These are phyloP conservation scores for Zaprionus nigranus DNA, from an alignment of 1,140 invertebrate species.

Conservation along the genomic window DNA sequence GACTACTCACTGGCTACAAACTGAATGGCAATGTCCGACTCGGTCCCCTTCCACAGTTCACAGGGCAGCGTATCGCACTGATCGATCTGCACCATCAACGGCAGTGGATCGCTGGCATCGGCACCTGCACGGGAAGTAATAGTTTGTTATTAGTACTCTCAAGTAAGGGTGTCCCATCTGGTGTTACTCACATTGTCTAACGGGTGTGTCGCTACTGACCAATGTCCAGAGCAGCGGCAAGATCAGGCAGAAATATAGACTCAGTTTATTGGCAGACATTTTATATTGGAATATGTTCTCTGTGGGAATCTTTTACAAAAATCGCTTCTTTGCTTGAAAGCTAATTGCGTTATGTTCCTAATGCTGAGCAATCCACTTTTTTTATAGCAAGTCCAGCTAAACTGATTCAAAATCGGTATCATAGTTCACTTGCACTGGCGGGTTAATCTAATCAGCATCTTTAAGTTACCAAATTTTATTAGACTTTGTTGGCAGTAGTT, in stretches of 20 bases:
- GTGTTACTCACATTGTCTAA: slow-evolving; percentile 60
- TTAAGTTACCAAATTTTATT: slow-evolving; percentile 11
- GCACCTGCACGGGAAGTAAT: slow-evolving; percentile 30
- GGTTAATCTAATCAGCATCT: slow-evolving; percentile 55
- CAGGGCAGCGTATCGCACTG: slow-evolving; percentile 63
- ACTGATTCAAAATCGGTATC: neutral
- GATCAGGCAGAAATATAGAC: slow-evolving; percentile 34
- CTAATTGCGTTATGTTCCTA: slow-evolving; percentile 21
- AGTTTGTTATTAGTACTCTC: neutral
- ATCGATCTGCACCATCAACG: slow-evolving; percentile 70
- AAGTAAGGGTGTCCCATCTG: neutral
- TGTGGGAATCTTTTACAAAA: neutral
- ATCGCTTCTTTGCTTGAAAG: slow-evolving; percentile 1
- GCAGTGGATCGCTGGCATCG: slow-evolving; percentile 39
- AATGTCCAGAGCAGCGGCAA: slow-evolving; percentile 40
- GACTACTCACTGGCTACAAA: slow-evolving; percentile 76
- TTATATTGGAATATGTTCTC: neutral
- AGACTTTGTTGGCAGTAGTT: neutral
- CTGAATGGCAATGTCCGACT: slow-evolving; percentile 65
- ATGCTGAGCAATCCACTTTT: slow-evolving; percentile 6
- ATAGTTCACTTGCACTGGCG: slow-evolving; percentile 47
- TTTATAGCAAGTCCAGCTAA: slow-evolving; percentile 45
- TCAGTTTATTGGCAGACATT: slow-evolving; percentile 42
- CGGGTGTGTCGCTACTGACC: slow-evolving; percentile 37
- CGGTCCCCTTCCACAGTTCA: slow-evolving; percentile 57